Evolutionary conservation across 2,113 vertebrate species (phyloP).

Genomic region (Calypte anna): DNA sequence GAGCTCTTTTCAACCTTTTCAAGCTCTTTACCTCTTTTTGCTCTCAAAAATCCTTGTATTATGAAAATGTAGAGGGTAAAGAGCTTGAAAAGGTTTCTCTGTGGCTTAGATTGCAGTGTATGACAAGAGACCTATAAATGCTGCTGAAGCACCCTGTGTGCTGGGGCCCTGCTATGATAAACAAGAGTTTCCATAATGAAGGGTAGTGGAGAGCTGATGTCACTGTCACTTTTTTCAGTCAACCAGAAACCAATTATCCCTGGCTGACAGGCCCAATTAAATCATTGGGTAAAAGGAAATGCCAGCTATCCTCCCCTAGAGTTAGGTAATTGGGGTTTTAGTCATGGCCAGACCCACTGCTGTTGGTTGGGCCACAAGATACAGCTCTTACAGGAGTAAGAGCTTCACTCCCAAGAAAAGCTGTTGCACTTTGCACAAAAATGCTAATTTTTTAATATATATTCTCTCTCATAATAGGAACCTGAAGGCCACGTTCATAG

Average conservation of each 20-base stretch:
- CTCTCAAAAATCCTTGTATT: not conserved
- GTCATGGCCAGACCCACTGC: not conserved
- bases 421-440: not conserved
- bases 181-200: slow-evolving; percentile 52
- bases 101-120: not conserved
- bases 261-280: slow-evolving; percentile 57
- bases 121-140: not conserved
- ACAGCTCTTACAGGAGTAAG: not conserved
- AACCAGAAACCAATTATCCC: slow-evolving; percentile 61
- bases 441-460: not conserved
- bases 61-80: not conserved
- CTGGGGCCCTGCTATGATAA: not conserved
- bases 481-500: not conserved
- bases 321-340: slow-evolving; percentile 22
- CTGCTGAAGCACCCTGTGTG: not conserved
- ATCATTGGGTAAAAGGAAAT: not conserved
- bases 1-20: too few species aligned
- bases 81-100: not conserved
- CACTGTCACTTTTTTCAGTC: slow-evolving; percentile 54
- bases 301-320: not conserved
- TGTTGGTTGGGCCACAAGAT: not conserved
- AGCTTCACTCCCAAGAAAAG: not conserved
- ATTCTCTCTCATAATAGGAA: not conserved
- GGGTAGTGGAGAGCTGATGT: slow-evolving; percentile 57
- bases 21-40: too few species aligned